Evolutionary conservation across 2,888 invertebrate species (phyloP).

Genomic region (Himalopsyche anomala): DNA sequence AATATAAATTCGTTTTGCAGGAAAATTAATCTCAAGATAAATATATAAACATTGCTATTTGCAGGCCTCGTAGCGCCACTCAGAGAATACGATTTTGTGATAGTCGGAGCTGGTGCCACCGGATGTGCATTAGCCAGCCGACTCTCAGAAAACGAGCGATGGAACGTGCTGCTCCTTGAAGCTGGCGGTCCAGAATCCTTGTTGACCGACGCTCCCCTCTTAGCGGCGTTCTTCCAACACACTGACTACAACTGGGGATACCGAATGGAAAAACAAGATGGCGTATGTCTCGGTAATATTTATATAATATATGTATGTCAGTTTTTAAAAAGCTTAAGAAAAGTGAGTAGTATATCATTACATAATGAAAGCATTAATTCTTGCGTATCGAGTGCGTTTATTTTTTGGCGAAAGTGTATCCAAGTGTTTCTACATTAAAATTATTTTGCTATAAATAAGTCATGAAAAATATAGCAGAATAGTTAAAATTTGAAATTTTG

Average conservation of each 20-base stretch:
- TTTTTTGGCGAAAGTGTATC: no score
- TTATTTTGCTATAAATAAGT: no score
- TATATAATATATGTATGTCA: no score
- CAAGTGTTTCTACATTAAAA: no score
- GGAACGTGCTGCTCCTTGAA: slow-evolving; percentile 72
- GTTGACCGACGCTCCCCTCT: slow-evolving; percentile 77
- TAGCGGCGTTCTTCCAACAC: slow-evolving; percentile 78
- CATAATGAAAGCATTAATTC: no score
- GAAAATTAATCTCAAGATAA: not conserved
- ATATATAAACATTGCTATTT: not conserved
- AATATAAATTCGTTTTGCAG: not conserved
- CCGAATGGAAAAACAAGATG: slow-evolving; percentile 80
- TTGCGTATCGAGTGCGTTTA: no score
- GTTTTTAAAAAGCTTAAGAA: no score
- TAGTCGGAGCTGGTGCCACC: slow-evolving; percentile 79
- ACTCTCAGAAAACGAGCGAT: slow-evolving; percentile 71
- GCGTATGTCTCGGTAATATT: slow-evolving; percentile 77
- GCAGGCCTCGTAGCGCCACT: slow-evolving; percentile 69
- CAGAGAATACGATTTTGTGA: slow-evolving; percentile 76
- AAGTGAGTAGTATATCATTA: no score
- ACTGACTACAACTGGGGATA: slow-evolving; percentile 85
- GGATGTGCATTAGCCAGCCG: slow-evolving; percentile 76
- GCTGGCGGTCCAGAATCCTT: slow-evolving; percentile 73
- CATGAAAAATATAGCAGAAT: no score
- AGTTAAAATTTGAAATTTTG: no score